Conservation (phyloP, 2,888 invertebrate species). For the Trimorus sp. region DNA sequence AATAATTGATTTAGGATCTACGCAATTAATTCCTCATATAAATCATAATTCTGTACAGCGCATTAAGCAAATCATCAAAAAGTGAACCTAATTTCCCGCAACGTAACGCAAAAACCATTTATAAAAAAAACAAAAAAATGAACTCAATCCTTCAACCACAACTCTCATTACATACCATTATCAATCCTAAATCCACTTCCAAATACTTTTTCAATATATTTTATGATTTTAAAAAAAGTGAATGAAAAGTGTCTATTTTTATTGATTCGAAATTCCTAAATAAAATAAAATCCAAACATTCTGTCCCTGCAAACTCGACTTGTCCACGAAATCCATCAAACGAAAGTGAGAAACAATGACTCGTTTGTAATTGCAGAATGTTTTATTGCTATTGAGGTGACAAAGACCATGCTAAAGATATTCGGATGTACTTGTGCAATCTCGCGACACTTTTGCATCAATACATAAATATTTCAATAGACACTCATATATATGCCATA, state of each 20-base stretch:
- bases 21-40: no score
- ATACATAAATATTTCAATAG: constrained; percentile 73
- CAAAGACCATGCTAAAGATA: constrained; percentile 57
- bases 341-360: constrained; percentile 38
- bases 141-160: no score
- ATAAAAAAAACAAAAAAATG: no score
- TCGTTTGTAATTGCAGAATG: constrained; percentile 19
- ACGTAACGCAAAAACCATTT: constrained; percentile 28
- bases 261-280: no score
- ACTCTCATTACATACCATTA: no score
- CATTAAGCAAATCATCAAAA: background rate
- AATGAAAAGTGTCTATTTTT: no score
- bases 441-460: constrained; percentile 59
- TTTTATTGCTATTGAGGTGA: constrained; percentile 60
- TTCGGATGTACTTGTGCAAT: constrained; percentile 55
- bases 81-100: constrained; percentile 6
- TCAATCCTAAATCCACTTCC: no score
- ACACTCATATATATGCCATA: constrained; percentile 71
- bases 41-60: no score
- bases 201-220: no score
- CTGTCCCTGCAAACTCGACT: background rate
- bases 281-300: no score
- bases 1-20: no score
- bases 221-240: no score
- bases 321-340: background rate